Conservation (phyloP, 1,140 invertebrate species). For the Scaptomyza graminum region DNA sequence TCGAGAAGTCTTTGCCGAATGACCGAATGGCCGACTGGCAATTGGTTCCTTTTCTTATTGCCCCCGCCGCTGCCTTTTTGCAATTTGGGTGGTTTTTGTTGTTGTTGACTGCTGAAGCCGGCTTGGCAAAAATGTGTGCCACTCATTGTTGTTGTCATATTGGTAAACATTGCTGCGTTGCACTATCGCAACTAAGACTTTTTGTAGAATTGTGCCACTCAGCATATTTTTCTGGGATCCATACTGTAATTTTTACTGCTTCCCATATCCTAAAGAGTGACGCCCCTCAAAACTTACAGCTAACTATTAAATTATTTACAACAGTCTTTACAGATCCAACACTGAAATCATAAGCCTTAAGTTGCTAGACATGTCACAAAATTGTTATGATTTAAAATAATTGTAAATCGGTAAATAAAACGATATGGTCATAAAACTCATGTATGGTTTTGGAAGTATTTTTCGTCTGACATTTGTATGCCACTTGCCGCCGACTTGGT, state of each 20-base stretch:
- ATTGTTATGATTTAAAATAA: too few species aligned
- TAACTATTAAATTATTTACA: neutral
- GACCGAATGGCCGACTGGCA: constrained; percentile 18
- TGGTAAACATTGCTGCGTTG: constrained; percentile 55
- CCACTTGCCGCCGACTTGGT: neutral
- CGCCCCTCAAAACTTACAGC: neutral
- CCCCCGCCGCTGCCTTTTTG: neutral
- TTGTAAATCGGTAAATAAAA: neutral
- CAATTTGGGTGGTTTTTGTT: constrained; percentile 10
- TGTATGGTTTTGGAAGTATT: neutral
- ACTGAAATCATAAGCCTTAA: neutral
- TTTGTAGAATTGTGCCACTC: neutral
- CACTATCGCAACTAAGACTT: constrained; percentile 36
- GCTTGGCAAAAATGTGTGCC: constrained; percentile 39
- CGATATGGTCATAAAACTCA: neutral
- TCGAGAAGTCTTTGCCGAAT: constrained; percentile 34
- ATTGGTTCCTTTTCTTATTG: constrained; percentile 47
- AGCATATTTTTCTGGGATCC: constrained; percentile 24
- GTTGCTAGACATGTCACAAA: too few species aligned
- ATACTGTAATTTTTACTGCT: constrained; percentile 45
- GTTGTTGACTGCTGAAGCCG: constrained; percentile 20
- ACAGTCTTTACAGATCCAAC: neutral
- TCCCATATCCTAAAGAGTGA: neutral
- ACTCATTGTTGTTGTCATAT: constrained; percentile 68
- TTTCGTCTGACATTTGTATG: neutral